A percentile compares a stretch with the other conserved stretches of the same genome.
Conservation (phyloP, 2,888 invertebrate species). For the Silvanus unidentatus region DNA sequence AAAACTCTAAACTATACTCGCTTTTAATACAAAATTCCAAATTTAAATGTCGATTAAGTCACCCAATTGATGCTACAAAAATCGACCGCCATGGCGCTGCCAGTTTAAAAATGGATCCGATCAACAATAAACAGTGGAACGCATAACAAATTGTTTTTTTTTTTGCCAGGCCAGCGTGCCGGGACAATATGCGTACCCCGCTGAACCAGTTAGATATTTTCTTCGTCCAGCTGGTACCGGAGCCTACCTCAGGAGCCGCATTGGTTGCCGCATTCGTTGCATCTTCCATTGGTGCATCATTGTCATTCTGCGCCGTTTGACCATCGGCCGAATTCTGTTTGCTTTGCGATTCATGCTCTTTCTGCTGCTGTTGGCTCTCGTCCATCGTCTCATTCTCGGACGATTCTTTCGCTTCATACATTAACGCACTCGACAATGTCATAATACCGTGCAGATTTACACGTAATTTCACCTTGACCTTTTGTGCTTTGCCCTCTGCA, state of each 20-base stretch:
- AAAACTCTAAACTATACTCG: no score
- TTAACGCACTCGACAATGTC: conserved; percentile 76
- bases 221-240: conserved; percentile 48
- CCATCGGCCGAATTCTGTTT: conserved; percentile 25
- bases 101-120: neutral
- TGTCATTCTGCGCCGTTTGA: conserved; percentile 40
- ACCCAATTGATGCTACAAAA: no score
- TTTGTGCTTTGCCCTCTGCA: conserved; percentile 84
- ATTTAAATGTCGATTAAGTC: no score
- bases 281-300: conserved; percentile 42
- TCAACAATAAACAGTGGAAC: conserved; percentile 20
- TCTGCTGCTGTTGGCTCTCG: conserved; percentile 29
- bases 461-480: conserved; percentile 93
- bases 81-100: no score
- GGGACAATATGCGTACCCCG: conserved; percentile 46
- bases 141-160: conserved; percentile 27
- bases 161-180: conserved; percentile 36
- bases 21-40: no score
- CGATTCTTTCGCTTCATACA: conserved; percentile 68
- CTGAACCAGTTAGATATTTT: conserved; percentile 48
- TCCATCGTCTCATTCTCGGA: conserved; percentile 32
- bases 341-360: conserved; percentile 48
- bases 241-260: conserved; percentile 45
- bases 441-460: conserved; percentile 92
- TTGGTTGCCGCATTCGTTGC: neutral